Conservation (phyloP, 2,888 invertebrate species). For the Automeris io region DNA sequence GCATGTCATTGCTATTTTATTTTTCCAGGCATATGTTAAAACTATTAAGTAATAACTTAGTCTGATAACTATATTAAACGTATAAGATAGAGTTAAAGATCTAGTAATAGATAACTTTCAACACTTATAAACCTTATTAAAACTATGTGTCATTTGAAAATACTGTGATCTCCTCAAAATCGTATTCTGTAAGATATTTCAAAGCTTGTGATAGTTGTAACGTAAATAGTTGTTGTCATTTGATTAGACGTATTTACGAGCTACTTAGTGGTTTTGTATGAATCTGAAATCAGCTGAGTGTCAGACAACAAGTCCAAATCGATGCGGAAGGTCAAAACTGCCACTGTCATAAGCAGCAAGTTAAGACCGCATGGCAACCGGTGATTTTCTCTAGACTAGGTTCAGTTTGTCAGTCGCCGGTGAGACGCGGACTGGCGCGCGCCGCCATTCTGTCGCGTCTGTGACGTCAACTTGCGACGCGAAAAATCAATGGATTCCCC, state of each 20-base stretch:
- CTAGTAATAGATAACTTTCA: no score
- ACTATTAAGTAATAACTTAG: not conserved
- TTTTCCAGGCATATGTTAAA: not conserved
- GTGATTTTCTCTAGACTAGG: constrained; percentile 54
- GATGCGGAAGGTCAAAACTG: constrained; percentile 58
- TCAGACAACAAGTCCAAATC: constrained; percentile 35
- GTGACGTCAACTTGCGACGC: constrained; percentile 66
- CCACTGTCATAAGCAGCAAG: constrained; percentile 31
- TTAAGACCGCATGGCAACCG: constrained; percentile 61
- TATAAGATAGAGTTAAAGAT: no score
- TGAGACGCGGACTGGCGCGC: constrained; percentile 70
- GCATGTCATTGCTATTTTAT: not conserved
- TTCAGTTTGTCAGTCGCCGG: constrained; percentile 55
- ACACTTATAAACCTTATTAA: no score
- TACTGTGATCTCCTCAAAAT: no score
- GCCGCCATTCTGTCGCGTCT: constrained; percentile 55
- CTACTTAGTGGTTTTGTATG: no score
- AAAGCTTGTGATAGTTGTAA: no score
- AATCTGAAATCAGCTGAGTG: constrained; percentile 42
- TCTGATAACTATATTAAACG: no score
- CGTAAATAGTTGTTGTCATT: no score
- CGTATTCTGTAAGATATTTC: no score
- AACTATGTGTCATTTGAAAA: no score
- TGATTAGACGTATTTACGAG: no score
- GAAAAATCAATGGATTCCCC: constrained; percentile 72